A percentile compares a stretch with the other conserved stretches of the same genome.
phyloP scores from a whole-genome alignment of 2,113 vertebrate genomes.

The Nerophis ophidion region DNA sequence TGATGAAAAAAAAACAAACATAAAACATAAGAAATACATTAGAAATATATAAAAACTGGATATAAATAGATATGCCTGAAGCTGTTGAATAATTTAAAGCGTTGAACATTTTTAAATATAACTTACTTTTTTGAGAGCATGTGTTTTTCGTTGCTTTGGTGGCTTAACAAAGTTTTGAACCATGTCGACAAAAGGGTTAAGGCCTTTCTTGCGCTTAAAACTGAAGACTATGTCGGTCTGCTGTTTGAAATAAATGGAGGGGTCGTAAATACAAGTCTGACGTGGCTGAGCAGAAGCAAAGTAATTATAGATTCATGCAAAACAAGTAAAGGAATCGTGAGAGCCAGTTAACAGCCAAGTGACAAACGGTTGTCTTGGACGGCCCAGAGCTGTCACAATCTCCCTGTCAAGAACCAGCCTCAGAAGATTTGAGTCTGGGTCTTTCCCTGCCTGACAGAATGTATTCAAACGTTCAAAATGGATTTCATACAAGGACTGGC shows the following conservation, averaged over 20 bases:
- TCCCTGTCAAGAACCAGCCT: constrained; percentile 47
- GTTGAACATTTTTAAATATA: no score
- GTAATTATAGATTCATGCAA: constrained; percentile 9
- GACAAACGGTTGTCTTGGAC: constrained; percentile 41
- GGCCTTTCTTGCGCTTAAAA: no score
- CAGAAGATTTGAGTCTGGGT: constrained; percentile 34
- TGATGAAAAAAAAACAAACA: no score
- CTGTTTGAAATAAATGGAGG: background rate
- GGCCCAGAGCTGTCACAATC: constrained; percentile 42
- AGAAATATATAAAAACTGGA: no score
- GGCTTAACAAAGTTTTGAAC: no score
- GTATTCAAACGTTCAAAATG: constrained; percentile 61
- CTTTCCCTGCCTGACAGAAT: constrained; percentile 53
- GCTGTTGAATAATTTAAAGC: no score
- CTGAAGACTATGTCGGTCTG: no score
- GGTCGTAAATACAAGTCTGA: background rate
- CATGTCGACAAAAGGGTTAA: no score
- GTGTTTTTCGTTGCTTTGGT: no score
- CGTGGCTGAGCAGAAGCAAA: background rate
- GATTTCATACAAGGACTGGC: constrained; percentile 56
- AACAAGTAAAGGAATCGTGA: constrained; percentile 29
- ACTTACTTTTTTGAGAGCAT: no score
- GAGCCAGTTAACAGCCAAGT: constrained; percentile 25
- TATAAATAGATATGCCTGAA: no score
- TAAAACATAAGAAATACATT: no score